These are phyloP conservation scores for Anthopleura xanthogrammica DNA, from an alignment of 92 coral and sea anemone species.

Conservation along the genomic window DNA sequence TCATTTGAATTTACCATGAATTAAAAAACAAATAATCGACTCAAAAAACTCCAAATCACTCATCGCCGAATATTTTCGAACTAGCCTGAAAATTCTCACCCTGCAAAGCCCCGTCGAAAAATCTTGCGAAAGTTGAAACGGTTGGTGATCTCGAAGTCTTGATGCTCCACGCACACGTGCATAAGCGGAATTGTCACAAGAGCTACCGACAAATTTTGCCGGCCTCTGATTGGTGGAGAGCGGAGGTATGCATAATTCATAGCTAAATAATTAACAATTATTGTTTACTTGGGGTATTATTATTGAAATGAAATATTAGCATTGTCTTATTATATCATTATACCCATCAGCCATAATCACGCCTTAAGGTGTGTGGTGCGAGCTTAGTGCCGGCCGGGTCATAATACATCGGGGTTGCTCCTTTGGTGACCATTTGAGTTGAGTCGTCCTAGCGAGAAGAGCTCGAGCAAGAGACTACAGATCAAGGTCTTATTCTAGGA, in stretches of 20 bases:
- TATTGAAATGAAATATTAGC: slow-evolving; percentile 99
- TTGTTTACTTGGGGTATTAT: slow-evolving; percentile 98
- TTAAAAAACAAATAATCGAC: slow-evolving; percentile 81
- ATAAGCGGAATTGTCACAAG: slow-evolving; percentile 56
- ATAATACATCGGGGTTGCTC: slow-evolving; percentile 92
- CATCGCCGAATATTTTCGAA: slow-evolving; percentile 7
- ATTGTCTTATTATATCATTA: slow-evolving; percentile 99
- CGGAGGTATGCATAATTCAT: slow-evolving; percentile 92
- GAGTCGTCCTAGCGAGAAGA: slow-evolving; percentile 46
- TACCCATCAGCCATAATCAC: slow-evolving; percentile 99
- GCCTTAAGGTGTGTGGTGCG: slow-evolving; percentile 81
- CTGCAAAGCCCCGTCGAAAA: slow-evolving; percentile 8
- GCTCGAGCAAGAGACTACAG: slow-evolving; percentile 21
- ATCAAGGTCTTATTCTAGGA: slow-evolving; percentile 1
- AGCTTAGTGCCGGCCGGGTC: slow-evolving; percentile 69
- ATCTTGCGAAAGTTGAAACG: slow-evolving; percentile 16
- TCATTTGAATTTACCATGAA: slow-evolving; percentile 89
- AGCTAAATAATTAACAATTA: slow-evolving; percentile 98
- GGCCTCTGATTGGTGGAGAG: slow-evolving; percentile 80
- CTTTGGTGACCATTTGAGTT: slow-evolving; percentile 74
- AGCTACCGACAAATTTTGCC: slow-evolving; percentile 65
- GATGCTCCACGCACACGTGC: slow-evolving; percentile 60
- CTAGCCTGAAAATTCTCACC: slow-evolving; percentile 11
- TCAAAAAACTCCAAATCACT: slow-evolving; percentile 65
- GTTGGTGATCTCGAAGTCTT: slow-evolving; percentile 25